phyloP scores from a whole-genome alignment of 2,797 vertebrate species.

The Coluber constrictor region DNA sequence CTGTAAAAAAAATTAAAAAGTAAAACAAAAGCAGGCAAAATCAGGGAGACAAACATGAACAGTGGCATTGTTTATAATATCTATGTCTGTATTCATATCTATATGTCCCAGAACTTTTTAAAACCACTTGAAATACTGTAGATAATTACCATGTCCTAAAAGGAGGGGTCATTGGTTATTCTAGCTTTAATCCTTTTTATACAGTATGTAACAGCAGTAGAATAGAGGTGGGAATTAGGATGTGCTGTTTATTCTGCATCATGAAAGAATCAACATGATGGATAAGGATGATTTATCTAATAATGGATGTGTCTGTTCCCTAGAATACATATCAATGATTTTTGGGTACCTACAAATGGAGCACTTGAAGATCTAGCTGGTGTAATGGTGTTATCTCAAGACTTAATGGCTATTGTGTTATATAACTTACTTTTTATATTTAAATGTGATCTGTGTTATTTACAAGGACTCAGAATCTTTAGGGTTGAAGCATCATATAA shows the following conservation, averaged over 20 bases:
- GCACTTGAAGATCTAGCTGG: not conserved
- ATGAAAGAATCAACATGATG: not conserved
- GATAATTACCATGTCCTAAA: not conserved
- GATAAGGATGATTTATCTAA: not conserved
- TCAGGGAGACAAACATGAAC: not conserved
- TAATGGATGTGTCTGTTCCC: not conserved
- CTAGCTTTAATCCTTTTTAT: not conserved
- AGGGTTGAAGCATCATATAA: not conserved
- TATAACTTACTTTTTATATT: not conserved
- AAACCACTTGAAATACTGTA: not conserved
- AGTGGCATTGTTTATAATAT: not conserved
- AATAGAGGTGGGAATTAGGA: not conserved
- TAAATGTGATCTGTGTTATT: not conserved
- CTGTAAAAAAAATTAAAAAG: not conserved
- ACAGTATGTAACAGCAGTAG: not conserved
- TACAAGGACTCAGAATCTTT: not conserved
- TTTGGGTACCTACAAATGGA: not conserved
- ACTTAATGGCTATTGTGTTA: not conserved
- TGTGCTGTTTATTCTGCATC: not conserved
- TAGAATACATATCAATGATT: not conserved
- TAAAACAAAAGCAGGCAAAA: not conserved
- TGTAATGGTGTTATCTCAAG: not conserved
- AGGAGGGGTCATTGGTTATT: not conserved
- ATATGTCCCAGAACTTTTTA: not conserved
- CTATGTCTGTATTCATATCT: not conserved